Conservation (phyloP, 2,113 vertebrate species). For the Odobenus rosmarus region DNA sequence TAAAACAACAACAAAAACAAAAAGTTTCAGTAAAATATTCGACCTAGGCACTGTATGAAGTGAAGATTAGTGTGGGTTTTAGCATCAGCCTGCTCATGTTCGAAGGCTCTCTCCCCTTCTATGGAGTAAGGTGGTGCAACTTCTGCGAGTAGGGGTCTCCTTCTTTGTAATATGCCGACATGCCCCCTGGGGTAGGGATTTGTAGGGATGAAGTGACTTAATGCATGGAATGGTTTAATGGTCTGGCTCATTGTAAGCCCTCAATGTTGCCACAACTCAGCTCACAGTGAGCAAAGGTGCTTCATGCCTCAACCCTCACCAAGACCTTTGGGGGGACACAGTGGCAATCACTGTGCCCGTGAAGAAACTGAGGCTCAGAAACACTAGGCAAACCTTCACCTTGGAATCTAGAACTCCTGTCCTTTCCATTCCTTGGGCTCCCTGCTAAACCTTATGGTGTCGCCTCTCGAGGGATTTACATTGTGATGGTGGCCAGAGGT, state of each 20-base stretch:
- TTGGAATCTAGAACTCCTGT: neutral
- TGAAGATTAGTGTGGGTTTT: neutral
- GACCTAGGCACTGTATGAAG: neutral
- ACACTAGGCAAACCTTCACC: neutral
- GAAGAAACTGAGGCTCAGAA: constrained; percentile 25
- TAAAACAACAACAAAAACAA: neutral
- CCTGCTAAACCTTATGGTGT: neutral
- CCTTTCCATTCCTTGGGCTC: neutral
- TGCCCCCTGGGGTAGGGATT: neutral
- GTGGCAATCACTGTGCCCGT: neutral
- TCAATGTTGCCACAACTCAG: neutral
- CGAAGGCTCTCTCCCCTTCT: neutral
- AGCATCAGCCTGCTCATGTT: neutral
- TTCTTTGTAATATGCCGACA: neutral
- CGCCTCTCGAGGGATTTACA: constrained; percentile 15
- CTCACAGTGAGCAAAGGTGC: neutral
- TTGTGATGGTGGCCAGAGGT: constrained; percentile 57
- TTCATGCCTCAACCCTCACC: neutral
- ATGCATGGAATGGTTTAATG: neutral
- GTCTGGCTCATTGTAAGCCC: neutral
- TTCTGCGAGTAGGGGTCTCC: fast-evolving
- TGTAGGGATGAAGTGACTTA: neutral
- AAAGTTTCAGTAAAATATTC: neutral
- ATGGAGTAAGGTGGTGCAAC: neutral
- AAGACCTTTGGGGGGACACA: neutral